Base-by-base conservation (phyloP, 2,888 invertebrate genomes). In the Dermolepida albohirtum region DNA sequence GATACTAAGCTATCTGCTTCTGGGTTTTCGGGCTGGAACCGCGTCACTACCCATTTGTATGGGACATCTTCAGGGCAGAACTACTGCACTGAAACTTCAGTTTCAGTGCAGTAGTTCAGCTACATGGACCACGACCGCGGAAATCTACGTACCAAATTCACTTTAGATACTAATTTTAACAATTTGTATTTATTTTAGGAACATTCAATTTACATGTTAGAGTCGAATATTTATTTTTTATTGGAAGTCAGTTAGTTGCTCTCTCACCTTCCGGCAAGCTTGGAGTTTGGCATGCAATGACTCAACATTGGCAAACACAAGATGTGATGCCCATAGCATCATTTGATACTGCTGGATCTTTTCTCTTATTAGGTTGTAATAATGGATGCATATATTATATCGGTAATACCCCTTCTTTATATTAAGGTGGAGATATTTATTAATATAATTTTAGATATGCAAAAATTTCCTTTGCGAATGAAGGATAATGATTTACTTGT, bases 251-350 rank as follows among this genome's bases (percentile, higher is more conserved):
- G 80, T 84, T 98, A 73, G 98, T 99, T n/a, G 98, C 98, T 0
- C 85, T 98, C 27, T 96, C 96, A 49, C 91, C 92, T 1, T 90
- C 91, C 6, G 96, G 96, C 5, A 97, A 97, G 84, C 94, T 98
- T 17, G 98, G 98, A 0, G 98, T 98, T n/a, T 98, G 98, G 98
- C 98, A 98, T 83, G 95, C 97, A 0, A 97, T 97, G 92, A 97
- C 97, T 0, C 97, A 97, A 78, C 97, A 98, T 83, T 98, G 98
- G 97, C 98, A 98, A 86, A 93, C 96, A 47, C 97, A 97, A 81
- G 97, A 98, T 83, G 93, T 98, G 11, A 94, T 96, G 14, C 95
- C 97, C 1, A 95, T 98, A 67, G 91, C 96, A 7, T 97, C 97
- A 0, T 96, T 96, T 80, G 98, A 98, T 82, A 97, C 97, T 0